Evolutionary conservation across 2,888 invertebrate species (phyloP), one percentile per base, ranked within the genome.

Genomic region (Allacma fusca): DNA sequence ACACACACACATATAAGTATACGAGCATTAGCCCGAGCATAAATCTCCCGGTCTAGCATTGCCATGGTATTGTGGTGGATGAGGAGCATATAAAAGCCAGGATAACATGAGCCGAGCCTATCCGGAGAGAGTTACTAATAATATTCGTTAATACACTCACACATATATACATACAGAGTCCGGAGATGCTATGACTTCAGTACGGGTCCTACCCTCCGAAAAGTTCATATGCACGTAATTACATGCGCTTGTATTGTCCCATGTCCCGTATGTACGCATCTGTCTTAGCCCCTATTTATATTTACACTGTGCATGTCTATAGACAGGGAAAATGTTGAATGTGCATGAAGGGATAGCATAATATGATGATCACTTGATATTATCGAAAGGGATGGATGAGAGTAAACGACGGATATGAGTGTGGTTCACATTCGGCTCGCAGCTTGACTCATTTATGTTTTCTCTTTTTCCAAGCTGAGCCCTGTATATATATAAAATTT

Each of bases 281-380:
- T 64, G 4, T 65, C 13, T 13, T n/a, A n/a, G n/a, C n/a, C n/a
- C n/a, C n/a, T n/a, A n/a, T n/a, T n/a, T n/a, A n/a, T n/a, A n/a
- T n/a, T n/a, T n/a, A n/a, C n/a, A n/a, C n/a, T n/a, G n/a, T n/a
- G n/a, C n/a, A n/a, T n/a, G n/a, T n/a, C n/a, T n/a, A n/a, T n/a
- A n/a, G n/a, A n/a, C n/a, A n/a, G n/a, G n/a, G n/a, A n/a, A n/a
- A n/a, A n/a, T n/a, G 40, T 68, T 68, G 68, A 70, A 70, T 70
- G 69, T 70, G 69, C 69, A 44, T 70, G 69, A 7, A 26, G 44
- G 69, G 69, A 70, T 70, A 68, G 23, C 68, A 68, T 68, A 68
- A 68, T 68, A 68, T 68, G 24, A 70, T 70, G 43, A 70, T 70
- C 69, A 70, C 69, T 70, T 70, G 69, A 70, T 70, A 70, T 70